Conservation (phyloP, 1,140 invertebrate species). For the Delia radicum region DNA sequence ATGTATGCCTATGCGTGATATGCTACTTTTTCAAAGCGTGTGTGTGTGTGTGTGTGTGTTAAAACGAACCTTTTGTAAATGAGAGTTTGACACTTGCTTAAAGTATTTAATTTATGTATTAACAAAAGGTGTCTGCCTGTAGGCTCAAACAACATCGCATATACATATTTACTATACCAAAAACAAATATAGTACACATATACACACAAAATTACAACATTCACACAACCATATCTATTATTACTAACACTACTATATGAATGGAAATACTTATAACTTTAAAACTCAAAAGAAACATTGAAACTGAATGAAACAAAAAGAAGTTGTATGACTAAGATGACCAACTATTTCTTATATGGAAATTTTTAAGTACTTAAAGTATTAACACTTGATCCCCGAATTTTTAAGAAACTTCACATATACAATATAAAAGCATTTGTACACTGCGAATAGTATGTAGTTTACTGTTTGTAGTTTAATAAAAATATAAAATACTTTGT, state of each 20-base stretch:
- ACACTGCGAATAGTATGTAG: too few species aligned
- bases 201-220: too few species aligned
- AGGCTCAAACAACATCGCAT: background rate
- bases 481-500: too few species aligned
- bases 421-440: too few species aligned
- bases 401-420: too few species aligned
- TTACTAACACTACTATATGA: background rate
- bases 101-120: conserved; percentile 16
- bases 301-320: background rate
- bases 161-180: background rate
- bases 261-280: background rate
- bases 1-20: background rate
- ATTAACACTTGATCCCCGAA: too few species aligned
- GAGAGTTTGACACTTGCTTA: conserved; percentile 21
- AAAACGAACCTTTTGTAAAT: conserved; percentile 12
- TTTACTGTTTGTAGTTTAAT: too few species aligned
- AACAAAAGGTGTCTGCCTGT: conserved; percentile 11
- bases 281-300: background rate
- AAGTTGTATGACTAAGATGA: too few species aligned
- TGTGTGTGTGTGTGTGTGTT: background rate
- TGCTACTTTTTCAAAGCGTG: background rate
- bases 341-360: too few species aligned
- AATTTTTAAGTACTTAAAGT: too few species aligned
- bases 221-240: background rate
- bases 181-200: background rate